A percentile compares a stretch with the other conserved stretches of the same genome.
phyloP scores from a whole-genome alignment of 2,888 invertebrate species.

The Calephelis perditalis region DNA sequence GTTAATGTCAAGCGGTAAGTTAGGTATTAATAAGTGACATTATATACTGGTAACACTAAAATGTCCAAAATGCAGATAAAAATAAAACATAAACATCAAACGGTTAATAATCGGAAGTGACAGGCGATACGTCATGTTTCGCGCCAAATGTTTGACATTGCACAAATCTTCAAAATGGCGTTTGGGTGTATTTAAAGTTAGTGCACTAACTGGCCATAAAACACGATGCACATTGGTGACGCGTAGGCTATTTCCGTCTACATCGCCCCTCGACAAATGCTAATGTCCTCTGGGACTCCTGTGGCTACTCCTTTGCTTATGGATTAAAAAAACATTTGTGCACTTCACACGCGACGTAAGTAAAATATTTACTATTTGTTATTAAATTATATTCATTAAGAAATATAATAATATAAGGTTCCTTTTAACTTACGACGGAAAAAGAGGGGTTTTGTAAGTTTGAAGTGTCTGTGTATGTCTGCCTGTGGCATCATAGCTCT shows the following conservation, averaged over 20 bases:
- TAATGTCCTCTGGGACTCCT: constrained; percentile 57
- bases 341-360: no score
- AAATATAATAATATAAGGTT: no score
- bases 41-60: no score
- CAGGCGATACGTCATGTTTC: constrained; percentile 54
- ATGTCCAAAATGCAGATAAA: not conserved
- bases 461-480: no score
- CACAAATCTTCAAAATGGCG: constrained; percentile 68
- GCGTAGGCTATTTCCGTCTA: constrained; percentile 68
- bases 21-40: no score
- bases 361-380: no score
- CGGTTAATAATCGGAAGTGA: constrained; percentile 24
- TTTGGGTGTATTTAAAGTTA: constrained; percentile 58
- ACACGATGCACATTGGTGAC: constrained; percentile 67
- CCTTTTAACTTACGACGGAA: no score
- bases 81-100: constrained; percentile 16
- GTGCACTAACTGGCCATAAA: constrained; percentile 70
- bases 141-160: constrained; percentile 63
- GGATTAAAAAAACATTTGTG: no score
- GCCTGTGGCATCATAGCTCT: no score
- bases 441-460: no score
- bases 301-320: constrained; percentile 2
- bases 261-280: constrained; percentile 72
- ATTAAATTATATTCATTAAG: no score
- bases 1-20: no score